Conservation (phyloP, 2,113 vertebrate species). For the Bufo gargarizans region DNA sequence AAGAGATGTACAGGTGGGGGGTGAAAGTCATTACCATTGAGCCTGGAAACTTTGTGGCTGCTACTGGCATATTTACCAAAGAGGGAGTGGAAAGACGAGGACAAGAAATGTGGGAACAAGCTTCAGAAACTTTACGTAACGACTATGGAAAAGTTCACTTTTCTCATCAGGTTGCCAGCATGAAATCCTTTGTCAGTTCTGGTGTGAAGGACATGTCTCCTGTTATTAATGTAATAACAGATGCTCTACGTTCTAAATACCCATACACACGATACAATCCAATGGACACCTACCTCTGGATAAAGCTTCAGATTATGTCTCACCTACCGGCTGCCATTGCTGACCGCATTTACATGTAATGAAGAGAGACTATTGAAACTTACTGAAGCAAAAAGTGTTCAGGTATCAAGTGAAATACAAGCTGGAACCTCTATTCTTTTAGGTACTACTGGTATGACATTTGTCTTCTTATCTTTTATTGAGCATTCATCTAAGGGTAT, state of each 20-base stretch:
- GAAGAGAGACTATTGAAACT: background rate
- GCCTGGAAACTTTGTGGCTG: constrained; percentile 82
- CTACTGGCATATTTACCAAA: constrained; percentile 77
- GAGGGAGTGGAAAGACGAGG: constrained; percentile 70
- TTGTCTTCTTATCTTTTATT: background rate
- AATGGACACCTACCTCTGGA: constrained; percentile 81
- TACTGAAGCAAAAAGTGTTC: background rate
- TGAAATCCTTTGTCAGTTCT: constrained; percentile 77
- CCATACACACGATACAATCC: constrained; percentile 81
- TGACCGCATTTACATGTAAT: constrained; percentile 76
- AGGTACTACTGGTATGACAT: background rate
- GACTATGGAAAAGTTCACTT: constrained; percentile 82
- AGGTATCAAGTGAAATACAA: background rate
- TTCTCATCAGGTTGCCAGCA: constrained; percentile 67
- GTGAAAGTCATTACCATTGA: constrained; percentile 81
- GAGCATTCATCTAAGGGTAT: background rate
- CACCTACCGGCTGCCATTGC: constrained; percentile 80
- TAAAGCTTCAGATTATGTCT: constrained; percentile 78
- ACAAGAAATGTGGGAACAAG: constrained; percentile 77
- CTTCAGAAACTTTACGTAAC: constrained; percentile 66
- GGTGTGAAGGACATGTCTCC: constrained; percentile 72
- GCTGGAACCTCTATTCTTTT: background rate
- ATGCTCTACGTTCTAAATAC: constrained; percentile 73
- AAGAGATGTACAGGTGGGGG: constrained; percentile 87
- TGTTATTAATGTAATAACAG: constrained; percentile 75